These are phyloP conservation scores for Bolborhynchus lineola DNA, from an alignment of 2,113 vertebrate species.

Conservation along the genomic window DNA sequence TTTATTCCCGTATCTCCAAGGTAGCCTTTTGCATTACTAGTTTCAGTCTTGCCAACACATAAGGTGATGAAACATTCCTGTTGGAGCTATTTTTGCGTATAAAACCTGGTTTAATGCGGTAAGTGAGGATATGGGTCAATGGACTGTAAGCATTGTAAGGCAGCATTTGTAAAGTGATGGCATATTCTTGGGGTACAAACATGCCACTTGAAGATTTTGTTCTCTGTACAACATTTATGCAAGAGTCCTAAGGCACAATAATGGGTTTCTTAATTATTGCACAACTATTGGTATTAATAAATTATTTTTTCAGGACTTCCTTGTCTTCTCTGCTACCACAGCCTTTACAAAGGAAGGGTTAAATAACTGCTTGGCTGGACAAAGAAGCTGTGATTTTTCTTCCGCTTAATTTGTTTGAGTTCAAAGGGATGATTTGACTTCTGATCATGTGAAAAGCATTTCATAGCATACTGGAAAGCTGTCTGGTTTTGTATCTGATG, in stretches of 20 bases:
- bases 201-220: background rate
- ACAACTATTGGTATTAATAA: background rate
- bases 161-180: background rate
- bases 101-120: background rate
- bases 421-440: slow-evolving; percentile 30
- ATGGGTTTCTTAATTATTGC: background rate
- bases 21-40: background rate
- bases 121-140: slow-evolving; percentile 18
- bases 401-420: slow-evolving; percentile 2
- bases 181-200: background rate
- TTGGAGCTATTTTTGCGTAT: background rate
- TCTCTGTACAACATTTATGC: background rate
- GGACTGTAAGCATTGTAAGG: background rate
- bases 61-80: background rate
- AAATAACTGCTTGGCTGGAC: background rate
- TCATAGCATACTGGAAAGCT: slow-evolving; percentile 6
- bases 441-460: slow-evolving; percentile 36
- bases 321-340: background rate
- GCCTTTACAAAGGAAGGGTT: background rate
- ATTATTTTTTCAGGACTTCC: background rate
- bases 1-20: background rate
- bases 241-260: background rate
- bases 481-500: background rate
- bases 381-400: background rate
- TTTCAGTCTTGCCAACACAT: background rate